Conservation (phyloP, 2,113 vertebrate genomes). For the Indicator indicator region DNA sequence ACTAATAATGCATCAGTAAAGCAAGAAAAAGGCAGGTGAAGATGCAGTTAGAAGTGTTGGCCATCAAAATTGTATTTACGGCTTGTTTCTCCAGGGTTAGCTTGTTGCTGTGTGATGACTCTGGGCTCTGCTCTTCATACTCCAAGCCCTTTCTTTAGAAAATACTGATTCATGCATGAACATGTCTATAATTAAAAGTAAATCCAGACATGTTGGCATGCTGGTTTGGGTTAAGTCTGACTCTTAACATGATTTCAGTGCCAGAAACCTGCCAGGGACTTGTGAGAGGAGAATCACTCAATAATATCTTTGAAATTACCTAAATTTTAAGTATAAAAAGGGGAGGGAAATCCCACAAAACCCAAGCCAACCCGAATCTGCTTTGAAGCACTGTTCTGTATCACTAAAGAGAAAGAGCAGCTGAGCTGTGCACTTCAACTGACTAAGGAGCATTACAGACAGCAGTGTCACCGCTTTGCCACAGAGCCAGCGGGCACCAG, state of each 20-base stretch:
- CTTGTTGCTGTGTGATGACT: accelerated
- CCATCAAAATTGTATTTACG: constrained; percentile 7
- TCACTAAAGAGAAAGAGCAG: not conserved
- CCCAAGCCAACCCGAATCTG: not conserved
- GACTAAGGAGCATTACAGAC: not conserved
- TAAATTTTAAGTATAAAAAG: not conserved
- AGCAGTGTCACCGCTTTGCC: accelerated
- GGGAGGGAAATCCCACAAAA: not conserved
- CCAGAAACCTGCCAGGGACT: not conserved
- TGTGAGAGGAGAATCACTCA: not conserved
- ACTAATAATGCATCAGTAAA: constrained; percentile 72
- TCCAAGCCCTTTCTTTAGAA: not conserved
- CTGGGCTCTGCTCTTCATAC: not conserved
- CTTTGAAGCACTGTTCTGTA: not conserved
- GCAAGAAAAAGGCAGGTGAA: constrained; percentile 39
- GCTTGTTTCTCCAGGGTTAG: not conserved
- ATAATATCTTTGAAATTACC: not conserved
- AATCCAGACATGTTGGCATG: not conserved
- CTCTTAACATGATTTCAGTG: not conserved
- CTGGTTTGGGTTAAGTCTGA: not conserved
- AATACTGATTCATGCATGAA: not conserved
- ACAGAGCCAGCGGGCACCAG: not conserved
- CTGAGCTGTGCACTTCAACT: not conserved
- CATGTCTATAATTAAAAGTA: not conserved
- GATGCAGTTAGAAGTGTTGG: not conserved